Evolutionary conservation across 2,797 vertebrate species (phyloP).

Genomic region (Agapornis canus): DNA sequence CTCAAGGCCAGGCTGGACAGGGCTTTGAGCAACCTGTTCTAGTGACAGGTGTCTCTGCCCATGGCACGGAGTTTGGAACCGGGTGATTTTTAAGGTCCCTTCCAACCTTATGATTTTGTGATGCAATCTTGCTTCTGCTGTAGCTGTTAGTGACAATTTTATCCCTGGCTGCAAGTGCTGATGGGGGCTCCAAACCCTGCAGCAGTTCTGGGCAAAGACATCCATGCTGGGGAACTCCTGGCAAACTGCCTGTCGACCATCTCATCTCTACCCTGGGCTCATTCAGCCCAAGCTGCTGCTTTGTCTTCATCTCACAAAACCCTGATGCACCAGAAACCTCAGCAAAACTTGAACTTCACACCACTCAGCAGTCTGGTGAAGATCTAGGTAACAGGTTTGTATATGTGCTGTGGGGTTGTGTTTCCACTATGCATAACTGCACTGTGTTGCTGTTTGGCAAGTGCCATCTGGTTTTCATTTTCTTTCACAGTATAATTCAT

Average conservation of each 20-base stretch:
- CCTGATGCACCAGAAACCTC: neutral
- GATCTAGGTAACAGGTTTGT: conserved; percentile 52
- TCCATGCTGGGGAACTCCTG: neutral
- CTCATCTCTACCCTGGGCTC: neutral
- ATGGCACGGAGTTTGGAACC: neutral
- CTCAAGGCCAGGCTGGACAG: neutral
- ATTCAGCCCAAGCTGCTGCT: neutral
- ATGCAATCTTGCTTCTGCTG: neutral
- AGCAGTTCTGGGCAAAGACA: neutral
- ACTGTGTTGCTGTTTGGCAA: conserved; percentile 62
- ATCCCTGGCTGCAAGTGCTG: neutral
- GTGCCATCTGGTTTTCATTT: conserved; percentile 74
- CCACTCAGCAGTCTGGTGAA: neutral
- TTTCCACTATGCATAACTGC: neutral
- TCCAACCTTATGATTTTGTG: neutral
- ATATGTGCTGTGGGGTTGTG: conserved; percentile 10
- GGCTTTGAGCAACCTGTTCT: neutral
- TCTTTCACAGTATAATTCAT: conserved; percentile 47
- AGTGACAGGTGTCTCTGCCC: neutral
- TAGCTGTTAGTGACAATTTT: neutral
- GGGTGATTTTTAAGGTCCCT: neutral
- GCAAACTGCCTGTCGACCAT: neutral
- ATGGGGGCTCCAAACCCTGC: neutral
- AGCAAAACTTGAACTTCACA: neutral
- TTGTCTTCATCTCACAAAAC: neutral